Conservation (phyloP, 92 coral and sea anemone species). For the Phenganax stokvisi region DNA sequence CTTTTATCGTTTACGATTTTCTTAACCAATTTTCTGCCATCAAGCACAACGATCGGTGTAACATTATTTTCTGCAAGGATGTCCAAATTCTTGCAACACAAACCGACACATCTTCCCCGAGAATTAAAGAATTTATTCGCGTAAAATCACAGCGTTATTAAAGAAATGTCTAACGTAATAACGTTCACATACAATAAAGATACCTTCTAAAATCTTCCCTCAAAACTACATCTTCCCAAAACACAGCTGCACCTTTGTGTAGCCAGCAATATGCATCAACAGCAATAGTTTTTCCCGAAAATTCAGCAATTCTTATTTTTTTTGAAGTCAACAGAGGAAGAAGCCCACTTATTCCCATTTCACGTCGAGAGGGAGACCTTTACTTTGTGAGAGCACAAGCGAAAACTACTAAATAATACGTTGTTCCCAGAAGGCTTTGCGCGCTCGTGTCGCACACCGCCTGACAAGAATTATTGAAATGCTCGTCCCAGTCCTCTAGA, state of each 20-base stretch:
- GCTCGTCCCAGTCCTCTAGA: no score
- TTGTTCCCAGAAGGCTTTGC: background rate
- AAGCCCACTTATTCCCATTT: background rate
- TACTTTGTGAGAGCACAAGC: background rate
- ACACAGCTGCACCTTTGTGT: constrained; percentile 14
- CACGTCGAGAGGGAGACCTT: background rate
- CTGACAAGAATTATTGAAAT: background rate
- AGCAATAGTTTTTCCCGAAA: background rate
- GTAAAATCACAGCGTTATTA: background rate
- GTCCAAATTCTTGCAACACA: background rate
- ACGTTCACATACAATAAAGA: background rate
- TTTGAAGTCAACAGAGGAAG: background rate
- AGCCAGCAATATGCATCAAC: constrained; percentile 22
- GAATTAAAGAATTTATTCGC: background rate
- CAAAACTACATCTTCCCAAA: background rate
- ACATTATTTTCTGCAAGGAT: background rate
- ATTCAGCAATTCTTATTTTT: background rate
- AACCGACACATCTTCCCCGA: background rate
- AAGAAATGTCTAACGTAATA: background rate
- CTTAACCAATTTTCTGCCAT: background rate
- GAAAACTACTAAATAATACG: background rate
- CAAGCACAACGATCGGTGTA: background rate
- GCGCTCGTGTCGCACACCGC: constrained; percentile 13
- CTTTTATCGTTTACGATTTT: constrained; percentile 10
- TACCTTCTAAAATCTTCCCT: constrained; percentile 1